These are phyloP conservation scores for Aptenodytes patagonicus DNA, from an alignment of 2,113 vertebrate species.

Conservation along the genomic window DNA sequence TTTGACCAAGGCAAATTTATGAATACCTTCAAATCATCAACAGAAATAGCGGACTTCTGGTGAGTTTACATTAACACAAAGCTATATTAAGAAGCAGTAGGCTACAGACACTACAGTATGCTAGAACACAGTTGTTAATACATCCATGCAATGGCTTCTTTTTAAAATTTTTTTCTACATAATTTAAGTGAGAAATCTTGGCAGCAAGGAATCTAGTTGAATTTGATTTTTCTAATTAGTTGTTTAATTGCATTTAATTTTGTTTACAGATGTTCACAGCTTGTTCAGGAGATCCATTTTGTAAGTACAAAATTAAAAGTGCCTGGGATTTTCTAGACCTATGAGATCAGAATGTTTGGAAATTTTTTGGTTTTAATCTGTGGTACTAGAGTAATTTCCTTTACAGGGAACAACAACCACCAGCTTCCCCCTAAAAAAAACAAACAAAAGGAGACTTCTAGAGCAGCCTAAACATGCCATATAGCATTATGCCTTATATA, in stretches of 20 bases:
- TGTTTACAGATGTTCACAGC: neutral
- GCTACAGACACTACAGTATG: neutral
- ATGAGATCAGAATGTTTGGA: neutral
- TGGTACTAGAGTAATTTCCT: neutral
- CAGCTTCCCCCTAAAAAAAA: neutral
- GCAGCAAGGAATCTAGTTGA: neutral
- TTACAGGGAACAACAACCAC: neutral
- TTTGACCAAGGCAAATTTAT: neutral
- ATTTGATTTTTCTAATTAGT: neutral
- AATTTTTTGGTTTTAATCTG: neutral
- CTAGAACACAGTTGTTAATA: neutral
- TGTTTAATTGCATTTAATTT: neutral
- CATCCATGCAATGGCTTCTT: neutral
- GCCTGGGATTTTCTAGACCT: neutral
- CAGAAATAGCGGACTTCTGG: neutral
- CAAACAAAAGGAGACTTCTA: neutral
- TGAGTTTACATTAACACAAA: neutral
- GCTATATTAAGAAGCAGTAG: neutral
- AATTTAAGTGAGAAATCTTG: neutral
- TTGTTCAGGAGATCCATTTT: neutral
- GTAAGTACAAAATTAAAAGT: neutral
- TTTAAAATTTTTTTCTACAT: neutral
- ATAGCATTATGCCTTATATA: neutral
- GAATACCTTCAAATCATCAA: neutral
- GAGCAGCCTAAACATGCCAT: neutral